Base-by-base conservation (phyloP, 2,888 invertebrate genomes). In the Hipparchia semele region DNA sequence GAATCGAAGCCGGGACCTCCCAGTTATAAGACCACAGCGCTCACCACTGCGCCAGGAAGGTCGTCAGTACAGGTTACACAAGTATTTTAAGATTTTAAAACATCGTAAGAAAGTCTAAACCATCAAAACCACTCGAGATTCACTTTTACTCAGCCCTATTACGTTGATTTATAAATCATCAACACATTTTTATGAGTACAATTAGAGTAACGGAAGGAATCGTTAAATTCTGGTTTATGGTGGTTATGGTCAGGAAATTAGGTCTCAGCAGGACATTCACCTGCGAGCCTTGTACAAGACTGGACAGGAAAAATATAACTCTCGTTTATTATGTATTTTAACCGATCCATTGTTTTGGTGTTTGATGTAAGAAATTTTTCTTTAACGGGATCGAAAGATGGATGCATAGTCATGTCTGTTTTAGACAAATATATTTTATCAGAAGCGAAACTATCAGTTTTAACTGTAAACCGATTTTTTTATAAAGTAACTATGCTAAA, bases 251-350 rank as follows among this genome's bases (percentile, higher is more conserved):
- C 58, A 56, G 61, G 72, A 77, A 77, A 78, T 80, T 78, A 73
- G 78, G 78, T 79, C 77, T 78, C 49, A 46, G 61, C 73, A 76
- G 80, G 79, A 79, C 80, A 73, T 70, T 73, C 46, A 72, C 72
- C 72, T 59, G 58, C 51, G 66, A 58, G 69, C 59, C 58, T 72
- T 69, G 5, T 39, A 65, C 72, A 68, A 8, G 2, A 64, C 46
- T 54, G 10, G 61, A 59, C 68, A 69, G 56, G 23, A 59, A 65
- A 72, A 62, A 62, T 46, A 45, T 46, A 13, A 13, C 46, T 51
- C 51, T 8, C 51, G 51, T 51, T 13, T 49, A 33, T 10, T 12
- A 46, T 58, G 58, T 62, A 51, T 62, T 3, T 62, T 13, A 45
- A 62, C 46, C 46, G n/a, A 13, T 23, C 46, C 46, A 46, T 64